These are phyloP conservation scores for Nasonia oneida DNA, from an alignment of 2,888 invertebrate species.

Conservation along the genomic window DNA sequence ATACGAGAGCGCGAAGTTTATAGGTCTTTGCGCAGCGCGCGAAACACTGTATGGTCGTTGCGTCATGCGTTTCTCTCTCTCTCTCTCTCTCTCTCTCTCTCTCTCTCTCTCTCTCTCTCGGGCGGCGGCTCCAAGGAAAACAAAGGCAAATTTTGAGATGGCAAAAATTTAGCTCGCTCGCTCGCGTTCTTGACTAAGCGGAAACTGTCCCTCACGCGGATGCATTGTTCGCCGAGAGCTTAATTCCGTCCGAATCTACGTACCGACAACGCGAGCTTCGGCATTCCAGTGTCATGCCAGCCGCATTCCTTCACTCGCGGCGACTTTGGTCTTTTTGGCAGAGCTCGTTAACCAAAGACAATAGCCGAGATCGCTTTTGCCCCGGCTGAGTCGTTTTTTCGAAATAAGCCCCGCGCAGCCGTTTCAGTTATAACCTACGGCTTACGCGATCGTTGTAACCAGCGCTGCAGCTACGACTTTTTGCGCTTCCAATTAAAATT, in stretches of 20 bases:
- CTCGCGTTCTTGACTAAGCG: slow-evolving; percentile 21
- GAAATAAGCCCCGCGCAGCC: neutral
- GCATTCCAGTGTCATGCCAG: slow-evolving; percentile 38
- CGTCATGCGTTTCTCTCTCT: neutral
- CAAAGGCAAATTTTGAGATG: slow-evolving; percentile 45
- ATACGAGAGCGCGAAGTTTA: neutral
- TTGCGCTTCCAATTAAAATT: neutral
- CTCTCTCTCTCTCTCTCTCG: neutral
- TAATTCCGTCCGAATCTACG: slow-evolving; percentile 31
- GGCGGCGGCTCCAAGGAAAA: neutral
- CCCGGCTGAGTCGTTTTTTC: neutral
- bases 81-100: too few species aligned
- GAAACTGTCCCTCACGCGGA: slow-evolving; percentile 46
- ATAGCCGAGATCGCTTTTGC: neutral
- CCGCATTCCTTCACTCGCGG: neutral
- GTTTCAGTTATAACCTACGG: neutral
- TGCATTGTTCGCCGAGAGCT: slow-evolving; percentile 43
- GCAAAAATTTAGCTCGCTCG: slow-evolving; percentile 19
- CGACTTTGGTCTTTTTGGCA: slow-evolving; percentile 49
- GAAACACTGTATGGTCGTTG: neutral
- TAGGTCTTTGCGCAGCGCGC: neutral
- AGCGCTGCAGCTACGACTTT: too few species aligned
- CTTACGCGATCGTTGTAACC: neutral
- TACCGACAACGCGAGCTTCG: neutral
- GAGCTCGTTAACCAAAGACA: slow-evolving; percentile 51